Evolutionary conservation across 2,113 vertebrate species (phyloP), one percentile per base, ranked within the genome.

Genomic region (Illadopsis cleaveri): DNA sequence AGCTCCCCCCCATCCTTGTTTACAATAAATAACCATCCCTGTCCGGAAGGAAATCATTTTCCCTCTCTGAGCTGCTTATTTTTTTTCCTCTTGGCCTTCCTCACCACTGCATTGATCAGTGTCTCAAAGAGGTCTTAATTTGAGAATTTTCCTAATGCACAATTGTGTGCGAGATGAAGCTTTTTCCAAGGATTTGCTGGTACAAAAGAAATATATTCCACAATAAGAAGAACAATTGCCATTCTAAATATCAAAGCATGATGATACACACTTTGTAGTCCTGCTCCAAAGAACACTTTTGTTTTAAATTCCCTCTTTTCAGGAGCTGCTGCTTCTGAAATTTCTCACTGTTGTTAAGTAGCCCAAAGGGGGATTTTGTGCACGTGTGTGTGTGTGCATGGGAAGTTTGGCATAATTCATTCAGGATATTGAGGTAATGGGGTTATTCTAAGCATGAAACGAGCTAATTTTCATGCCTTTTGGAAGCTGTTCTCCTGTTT

Each of bases 381-480:
- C 12, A n/a, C n/a, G 0, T 53, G 3, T 81, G 16, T 10, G 0
- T n/a, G 37, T 14, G 28, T 16, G 31, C 18, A 56, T 48, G 57
- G 86, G 40, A 75, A 82, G 56, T 87, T 93, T 53, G 73, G 28
- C 45, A 56, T 82, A 85, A 95, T 96, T 87, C 69, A 86, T 64
- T 72, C 65, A 72, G 81, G 81, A 96, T 89, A 89, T 87, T 87
- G 81, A 73, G 35, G 51, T 94, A 91, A 96, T 84, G 87, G 76
- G 81, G 94, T 93, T 95, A 91, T 94, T 94, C 57, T 95, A 84
- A 95, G 91, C 94, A 78, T 94, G 77, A 96, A 92, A 94, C 11
- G 1, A 89, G 73, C 51, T 83, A 13, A 91, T 94, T 94, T 92
- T 84, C 91, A 94, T 8, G 83, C 91, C 38, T 90, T 71, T 64